Conservation (phyloP, 2,113 vertebrate genomes). For the Ameiurus melas region DNA sequence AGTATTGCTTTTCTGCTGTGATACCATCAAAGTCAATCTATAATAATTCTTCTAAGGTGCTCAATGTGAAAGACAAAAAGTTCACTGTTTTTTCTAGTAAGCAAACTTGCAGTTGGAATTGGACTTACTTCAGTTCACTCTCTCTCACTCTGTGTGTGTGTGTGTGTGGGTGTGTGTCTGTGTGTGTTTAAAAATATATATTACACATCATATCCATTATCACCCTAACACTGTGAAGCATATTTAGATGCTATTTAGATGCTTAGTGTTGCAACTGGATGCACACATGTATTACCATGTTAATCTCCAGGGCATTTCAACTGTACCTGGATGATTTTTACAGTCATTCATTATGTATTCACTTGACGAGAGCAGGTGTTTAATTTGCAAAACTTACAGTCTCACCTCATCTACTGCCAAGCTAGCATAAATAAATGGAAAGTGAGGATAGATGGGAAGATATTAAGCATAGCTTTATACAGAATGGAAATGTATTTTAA, state of each 20-base stretch:
- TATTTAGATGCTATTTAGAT: constrained; percentile 29
- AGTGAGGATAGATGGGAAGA: constrained; percentile 18
- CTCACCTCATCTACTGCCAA: constrained; percentile 37
- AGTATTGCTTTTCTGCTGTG: background rate
- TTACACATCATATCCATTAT: constrained; percentile 8
- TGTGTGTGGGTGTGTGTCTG: no score
- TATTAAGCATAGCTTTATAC: constrained; percentile 27
- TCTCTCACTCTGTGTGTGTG: background rate
- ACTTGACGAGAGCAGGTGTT: constrained; percentile 34
- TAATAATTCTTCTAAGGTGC: background rate
- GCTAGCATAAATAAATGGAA: constrained; percentile 38
- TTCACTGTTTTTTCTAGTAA: background rate
- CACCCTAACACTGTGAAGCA: background rate
- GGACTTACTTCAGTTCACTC: background rate
- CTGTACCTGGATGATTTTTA: constrained; percentile 22
- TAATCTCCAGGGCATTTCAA: constrained; percentile 21
- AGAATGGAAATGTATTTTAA: constrained; percentile 35
- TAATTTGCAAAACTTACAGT: constrained; percentile 41
- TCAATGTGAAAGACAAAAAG: background rate
- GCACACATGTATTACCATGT: constrained; percentile 34
- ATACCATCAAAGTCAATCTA: background rate
- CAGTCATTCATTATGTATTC: constrained; percentile 41
- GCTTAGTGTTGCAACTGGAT: constrained; percentile 23
- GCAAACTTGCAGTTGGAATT: background rate
- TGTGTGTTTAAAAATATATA: background rate